Base-by-base conservation (phyloP, 2,888 invertebrate genomes). In the Pheosia tremula region DNA sequence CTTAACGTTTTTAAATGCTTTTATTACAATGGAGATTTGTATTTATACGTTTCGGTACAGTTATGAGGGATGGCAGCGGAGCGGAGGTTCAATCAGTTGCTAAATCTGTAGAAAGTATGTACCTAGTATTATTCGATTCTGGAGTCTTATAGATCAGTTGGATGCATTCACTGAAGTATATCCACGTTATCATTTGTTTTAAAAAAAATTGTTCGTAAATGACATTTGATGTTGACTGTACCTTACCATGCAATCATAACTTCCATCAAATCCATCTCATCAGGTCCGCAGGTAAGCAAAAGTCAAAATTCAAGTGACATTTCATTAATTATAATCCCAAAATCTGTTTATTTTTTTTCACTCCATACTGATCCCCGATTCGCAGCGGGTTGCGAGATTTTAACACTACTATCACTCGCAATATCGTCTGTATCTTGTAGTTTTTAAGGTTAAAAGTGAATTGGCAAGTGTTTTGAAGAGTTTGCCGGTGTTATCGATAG, bases 241-340 rank as follows among this genome's bases (percentile, higher is more conserved):
- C n/a, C 47, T 47, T 47, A 4, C 11, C n/a, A 47, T 47, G 47
- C 47, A 47, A 47, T 47, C 47, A 47, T 47, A 47, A 47, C 47
- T 4, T n/a, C 4, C 5, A 47, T 47, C 62, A 66, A 61, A 67
- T 67, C 45, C 59, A 66, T 60, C 63, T 57, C 52, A 36, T 55
- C 58, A 56, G 45, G 57, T 61, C 62, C 24, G 24, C 84, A 85
- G 85, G 83, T 84, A 87, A 78, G 72, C 68, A 71, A 73, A 79
- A 78, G 80, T 83, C 80, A 80, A 67, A 76, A 80, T 78, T 78
- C 72, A 62, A 69, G 79, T 86, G 88, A 88, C 87, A 85, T 85
- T 86, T 87, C 88, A 90, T 89, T 87, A 89, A 88, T 88, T 86
- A 85, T 86, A 87, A 87, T 86, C 87, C 86, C 75, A 79, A 81